Conservation (phyloP, 2,113 vertebrate species). For the Melanocharis versteri region DNA sequence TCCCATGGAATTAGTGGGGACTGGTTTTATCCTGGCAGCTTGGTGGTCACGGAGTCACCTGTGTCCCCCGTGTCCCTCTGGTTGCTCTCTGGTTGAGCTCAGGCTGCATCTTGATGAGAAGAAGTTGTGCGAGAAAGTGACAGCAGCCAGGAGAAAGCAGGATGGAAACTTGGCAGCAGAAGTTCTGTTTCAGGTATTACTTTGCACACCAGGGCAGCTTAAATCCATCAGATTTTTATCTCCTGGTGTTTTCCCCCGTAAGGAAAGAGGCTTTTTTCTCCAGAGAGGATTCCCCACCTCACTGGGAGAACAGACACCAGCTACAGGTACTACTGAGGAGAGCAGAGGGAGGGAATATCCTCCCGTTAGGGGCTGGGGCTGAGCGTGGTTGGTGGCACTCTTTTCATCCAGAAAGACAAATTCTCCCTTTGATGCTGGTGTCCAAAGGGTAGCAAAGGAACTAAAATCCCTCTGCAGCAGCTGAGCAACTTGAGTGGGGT, state of each 20-base stretch:
- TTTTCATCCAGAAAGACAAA: neutral
- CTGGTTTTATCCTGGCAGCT: neutral
- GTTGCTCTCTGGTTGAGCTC: neutral
- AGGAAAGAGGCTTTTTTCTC: neutral
- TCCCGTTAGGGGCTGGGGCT: neutral
- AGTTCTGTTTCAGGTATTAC: neutral
- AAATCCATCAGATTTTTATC: neutral
- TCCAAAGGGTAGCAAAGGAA: neutral
- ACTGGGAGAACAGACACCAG: neutral
- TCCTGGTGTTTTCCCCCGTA: neutral
- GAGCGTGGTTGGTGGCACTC: neutral
- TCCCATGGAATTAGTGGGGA: neutral
- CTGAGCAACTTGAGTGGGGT: neutral
- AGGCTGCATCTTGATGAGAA: neutral
- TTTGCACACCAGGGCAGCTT: neutral
- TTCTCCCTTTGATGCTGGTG: neutral
- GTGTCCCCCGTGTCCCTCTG: neutral
- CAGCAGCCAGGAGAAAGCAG: neutral
- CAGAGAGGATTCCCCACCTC: neutral
- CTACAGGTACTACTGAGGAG: neutral
- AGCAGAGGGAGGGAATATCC: neutral
- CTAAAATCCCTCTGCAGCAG: neutral
- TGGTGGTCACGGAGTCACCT: neutral
- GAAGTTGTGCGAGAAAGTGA: too few species aligned
- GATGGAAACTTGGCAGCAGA: neutral